These are phyloP conservation scores for Marisa cornuarietis DNA, from an alignment of 1,140 invertebrate genomes.

Conservation along the genomic window DNA sequence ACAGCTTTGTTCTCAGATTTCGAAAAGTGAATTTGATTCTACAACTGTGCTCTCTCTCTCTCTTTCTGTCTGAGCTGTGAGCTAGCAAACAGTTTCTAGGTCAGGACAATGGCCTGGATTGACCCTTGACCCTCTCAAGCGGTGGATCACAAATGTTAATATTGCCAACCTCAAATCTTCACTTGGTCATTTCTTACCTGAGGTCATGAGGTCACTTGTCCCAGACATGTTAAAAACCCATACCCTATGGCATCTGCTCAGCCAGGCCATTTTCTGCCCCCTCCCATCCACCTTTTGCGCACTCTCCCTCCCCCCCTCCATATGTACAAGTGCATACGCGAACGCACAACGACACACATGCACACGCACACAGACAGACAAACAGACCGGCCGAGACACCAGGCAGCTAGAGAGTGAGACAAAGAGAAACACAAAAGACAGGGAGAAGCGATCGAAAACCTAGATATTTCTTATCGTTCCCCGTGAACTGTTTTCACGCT, in stretches of 20 bases:
- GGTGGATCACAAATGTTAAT: background rate
- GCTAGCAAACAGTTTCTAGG: background rate
- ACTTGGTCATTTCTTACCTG: background rate
- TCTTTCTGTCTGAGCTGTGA: too few relatives aligned
- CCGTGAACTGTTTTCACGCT: background rate
- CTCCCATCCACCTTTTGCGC: background rate
- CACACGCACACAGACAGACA: conserved; percentile 2
- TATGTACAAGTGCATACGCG: too few relatives aligned
- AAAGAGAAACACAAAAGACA: conserved; percentile 1
- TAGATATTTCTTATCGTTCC: background rate
- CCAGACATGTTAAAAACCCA: background rate
- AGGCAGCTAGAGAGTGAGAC: background rate
- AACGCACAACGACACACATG: background rate
- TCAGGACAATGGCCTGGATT: background rate
- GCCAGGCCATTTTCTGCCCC: too few relatives aligned
- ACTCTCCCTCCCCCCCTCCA: background rate
- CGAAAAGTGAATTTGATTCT: too few relatives aligned
- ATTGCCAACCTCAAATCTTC: background rate
- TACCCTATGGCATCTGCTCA: too few relatives aligned
- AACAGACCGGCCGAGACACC: background rate
- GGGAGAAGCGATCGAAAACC: background rate
- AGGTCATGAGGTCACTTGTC: background rate
- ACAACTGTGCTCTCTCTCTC: too few relatives aligned
- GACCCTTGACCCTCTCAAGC: background rate
- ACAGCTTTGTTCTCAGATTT: too few relatives aligned